Base-by-base conservation (phyloP, 1,140 invertebrate genomes). In the Drosophila arizonae region DNA sequence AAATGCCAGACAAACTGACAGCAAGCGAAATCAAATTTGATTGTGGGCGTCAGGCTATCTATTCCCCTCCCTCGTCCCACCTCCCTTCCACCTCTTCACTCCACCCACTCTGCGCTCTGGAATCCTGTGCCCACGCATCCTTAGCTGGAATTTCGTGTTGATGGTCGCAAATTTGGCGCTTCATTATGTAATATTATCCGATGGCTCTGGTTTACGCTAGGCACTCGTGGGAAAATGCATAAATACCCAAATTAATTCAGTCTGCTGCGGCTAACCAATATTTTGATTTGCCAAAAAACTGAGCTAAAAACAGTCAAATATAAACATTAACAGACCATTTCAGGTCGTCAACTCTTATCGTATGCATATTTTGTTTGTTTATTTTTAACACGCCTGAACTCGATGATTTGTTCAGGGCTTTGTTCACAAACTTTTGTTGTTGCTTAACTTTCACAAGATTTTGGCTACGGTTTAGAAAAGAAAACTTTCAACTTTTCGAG, bases 21-120 rank as follows among this genome's bases (percentile, higher is more conserved):
- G 45, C 60, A 63, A 56, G 36, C 45, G 62, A 74, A 74, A 63
- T 82, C 62, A 70, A 67, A 72, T 77, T 77, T 62, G 52, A 67
- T 72, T 68, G 76, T 67, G 70, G 69, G 55, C 51, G 69, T 72
- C n/a, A 13, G 26, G 46, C 48, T 55, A 17, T 46, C 43, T 46
- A 15, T 15, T 24, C 21, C 1, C 21, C 1, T 24, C 6, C 9
- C 6, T 33, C 21, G 0, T 24, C 6, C 9, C 6, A 10, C 33
- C 33, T 33, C 33, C 8, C 30, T 41, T 1, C 39, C 10, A n/a
- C 17, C 17, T 17, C 33, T 9, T 33, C 33, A 9, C 21, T 24
- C 21, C 1, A 24, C 21, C 21, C 21, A 24, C 21, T 24, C 13
- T 45, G 33, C 71, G 26, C 52, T 57, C 8, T 15, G 11, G 13